phyloP scores from a whole-genome alignment of 2,888 invertebrate genomes.

The Cremastobaeus sp. region DNA sequence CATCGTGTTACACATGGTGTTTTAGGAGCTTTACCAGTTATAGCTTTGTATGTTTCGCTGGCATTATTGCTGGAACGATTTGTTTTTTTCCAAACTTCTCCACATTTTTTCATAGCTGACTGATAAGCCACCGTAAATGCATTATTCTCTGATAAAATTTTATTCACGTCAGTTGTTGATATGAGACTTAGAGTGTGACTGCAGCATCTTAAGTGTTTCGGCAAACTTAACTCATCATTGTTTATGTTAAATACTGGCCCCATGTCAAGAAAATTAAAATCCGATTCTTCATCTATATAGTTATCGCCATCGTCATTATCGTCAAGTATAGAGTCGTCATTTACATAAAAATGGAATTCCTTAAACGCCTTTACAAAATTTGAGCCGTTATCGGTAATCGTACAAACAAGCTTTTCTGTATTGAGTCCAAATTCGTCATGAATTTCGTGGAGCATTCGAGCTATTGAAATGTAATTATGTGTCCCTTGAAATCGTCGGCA shows the following conservation, averaged over 20 bases:
- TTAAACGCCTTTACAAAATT: conserved; percentile 9
- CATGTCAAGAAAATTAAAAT: conserved; percentile 37
- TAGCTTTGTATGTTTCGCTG: background rate
- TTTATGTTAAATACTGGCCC: background rate
- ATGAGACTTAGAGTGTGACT: conserved; percentile 16
- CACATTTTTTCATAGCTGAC: conserved; percentile 8
- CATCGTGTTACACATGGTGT: conserved; percentile 17
- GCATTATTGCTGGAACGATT: conserved; percentile 18
- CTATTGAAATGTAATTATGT: conserved; percentile 49
- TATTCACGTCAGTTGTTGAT: conserved; percentile 2
- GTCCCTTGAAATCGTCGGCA: conserved; percentile 56
- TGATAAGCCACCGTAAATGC: background rate
- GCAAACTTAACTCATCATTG: background rate
- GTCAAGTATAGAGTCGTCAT: background rate
- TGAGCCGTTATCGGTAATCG: conserved; percentile 54
- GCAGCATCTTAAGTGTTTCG: conserved; percentile 10
- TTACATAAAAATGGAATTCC: background rate
- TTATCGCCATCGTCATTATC: background rate
- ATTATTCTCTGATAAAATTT: background rate
- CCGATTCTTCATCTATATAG: background rate
- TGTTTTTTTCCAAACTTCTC: conserved; percentile 12
- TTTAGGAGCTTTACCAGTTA: conserved; percentile 1
- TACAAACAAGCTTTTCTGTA: conserved; percentile 31
- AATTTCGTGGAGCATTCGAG: conserved; percentile 31
- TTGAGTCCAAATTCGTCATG: conserved; percentile 43